phyloP scores from a whole-genome alignment of 2,797 vertebrate genomes.

The Anguilla anguilla region DNA sequence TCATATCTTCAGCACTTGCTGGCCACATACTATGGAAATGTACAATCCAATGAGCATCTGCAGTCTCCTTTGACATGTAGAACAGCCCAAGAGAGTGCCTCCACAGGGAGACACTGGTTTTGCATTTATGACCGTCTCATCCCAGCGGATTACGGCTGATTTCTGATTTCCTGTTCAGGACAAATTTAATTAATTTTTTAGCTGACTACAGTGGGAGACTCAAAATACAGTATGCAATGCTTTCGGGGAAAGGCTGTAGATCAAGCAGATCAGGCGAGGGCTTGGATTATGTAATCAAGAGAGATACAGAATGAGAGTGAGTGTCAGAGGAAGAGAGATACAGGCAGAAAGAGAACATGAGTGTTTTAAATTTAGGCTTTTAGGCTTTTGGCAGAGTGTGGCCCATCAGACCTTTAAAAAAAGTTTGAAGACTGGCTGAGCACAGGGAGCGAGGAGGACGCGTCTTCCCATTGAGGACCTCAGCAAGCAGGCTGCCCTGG shows the following conservation, averaged over 20 bases:
- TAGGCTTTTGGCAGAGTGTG: background rate
- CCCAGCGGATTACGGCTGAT: background rate
- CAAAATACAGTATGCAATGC: background rate
- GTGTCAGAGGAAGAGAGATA: background rate
- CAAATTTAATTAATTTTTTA: background rate
- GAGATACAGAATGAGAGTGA: background rate
- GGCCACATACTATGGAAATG: background rate
- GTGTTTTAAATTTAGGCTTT: background rate
- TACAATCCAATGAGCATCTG: background rate
- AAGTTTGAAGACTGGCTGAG: background rate
- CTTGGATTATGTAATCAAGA: background rate
- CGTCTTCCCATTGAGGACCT: conserved; percentile 9
- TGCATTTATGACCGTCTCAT: background rate
- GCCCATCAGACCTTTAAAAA: background rate
- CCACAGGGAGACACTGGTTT: background rate
- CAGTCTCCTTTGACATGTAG: background rate
- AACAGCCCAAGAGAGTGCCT: background rate
- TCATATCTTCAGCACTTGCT: background rate
- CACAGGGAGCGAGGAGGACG: background rate
- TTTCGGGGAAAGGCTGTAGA: background rate
- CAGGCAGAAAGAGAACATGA: background rate
- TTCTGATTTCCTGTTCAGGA: conserved; percentile 20
- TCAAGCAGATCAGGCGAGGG: background rate
- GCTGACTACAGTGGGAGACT: background rate
- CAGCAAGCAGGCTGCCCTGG: conserved; percentile 14